Conservation (phyloP, 2,797 vertebrate species). For the Helicolenus hilgendorfi region DNA sequence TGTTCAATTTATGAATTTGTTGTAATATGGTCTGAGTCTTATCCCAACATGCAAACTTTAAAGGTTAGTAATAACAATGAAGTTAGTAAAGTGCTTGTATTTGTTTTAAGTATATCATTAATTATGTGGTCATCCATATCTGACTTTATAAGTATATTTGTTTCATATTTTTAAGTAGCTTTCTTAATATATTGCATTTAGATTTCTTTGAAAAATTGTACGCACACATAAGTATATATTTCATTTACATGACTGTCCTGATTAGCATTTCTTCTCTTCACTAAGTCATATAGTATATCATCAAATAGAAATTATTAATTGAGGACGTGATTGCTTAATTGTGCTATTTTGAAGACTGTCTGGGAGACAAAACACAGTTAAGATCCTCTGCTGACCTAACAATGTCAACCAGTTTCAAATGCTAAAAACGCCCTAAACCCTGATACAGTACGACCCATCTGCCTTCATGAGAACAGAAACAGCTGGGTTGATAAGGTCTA, state of each 20-base stretch:
- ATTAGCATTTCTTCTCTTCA: constrained; percentile 3
- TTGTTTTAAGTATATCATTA: constrained; percentile 41
- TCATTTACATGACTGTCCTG: constrained; percentile 8
- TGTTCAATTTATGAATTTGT: background rate
- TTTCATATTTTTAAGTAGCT: constrained; percentile 8
- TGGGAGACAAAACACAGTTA: background rate
- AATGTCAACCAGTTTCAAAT: background rate
- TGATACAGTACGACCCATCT: background rate
- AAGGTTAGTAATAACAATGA: constrained; percentile 52
- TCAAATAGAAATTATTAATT: background rate
- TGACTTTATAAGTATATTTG: constrained; percentile 18
- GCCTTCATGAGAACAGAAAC: background rate
- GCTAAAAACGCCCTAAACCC: background rate
- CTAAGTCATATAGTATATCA: constrained; percentile 16
- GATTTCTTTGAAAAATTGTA: background rate
- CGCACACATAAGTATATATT: background rate
- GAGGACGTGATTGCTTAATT: background rate
- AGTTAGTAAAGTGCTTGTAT: constrained; percentile 81
- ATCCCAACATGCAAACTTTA: constrained; percentile 50
- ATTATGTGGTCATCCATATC: constrained; percentile 23
- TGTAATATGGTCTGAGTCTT: constrained; percentile 22
- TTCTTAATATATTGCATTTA: constrained; percentile 37
- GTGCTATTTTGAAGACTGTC: background rate
- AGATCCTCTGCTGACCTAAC: background rate
- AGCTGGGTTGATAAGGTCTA: background rate